phyloP scores from a whole-genome alignment of 1,140 invertebrate genomes.

The Caerostris darwini region DNA sequence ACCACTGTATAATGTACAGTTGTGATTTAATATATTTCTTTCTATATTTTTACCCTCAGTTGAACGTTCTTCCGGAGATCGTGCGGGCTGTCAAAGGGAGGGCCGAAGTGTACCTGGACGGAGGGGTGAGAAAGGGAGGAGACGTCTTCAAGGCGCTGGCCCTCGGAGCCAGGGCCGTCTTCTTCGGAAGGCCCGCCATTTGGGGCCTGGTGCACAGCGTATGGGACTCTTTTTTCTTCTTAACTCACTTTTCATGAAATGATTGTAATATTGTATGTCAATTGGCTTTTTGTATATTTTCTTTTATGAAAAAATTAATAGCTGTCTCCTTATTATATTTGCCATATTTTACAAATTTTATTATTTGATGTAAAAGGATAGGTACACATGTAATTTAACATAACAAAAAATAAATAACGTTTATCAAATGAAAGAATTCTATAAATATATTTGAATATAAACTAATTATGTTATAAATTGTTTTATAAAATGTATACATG shows the following conservation, averaged over 20 bases:
- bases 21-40: not conserved
- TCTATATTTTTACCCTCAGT: constrained; percentile 83
- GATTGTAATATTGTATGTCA: not conserved
- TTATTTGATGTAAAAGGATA: no score
- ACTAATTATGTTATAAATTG: no score
- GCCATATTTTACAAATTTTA: no score
- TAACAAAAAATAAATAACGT: no score
- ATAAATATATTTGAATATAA: no score
- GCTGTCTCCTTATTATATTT: no score
- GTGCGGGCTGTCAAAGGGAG: constrained; percentile 88
- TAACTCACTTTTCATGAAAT: not conserved
- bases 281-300: not conserved
- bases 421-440: no score
- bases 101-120: constrained; percentile 93
- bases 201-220: constrained; percentile 90
- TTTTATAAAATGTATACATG: no score
- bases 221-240: constrained; percentile 50
- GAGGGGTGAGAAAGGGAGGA: constrained; percentile 92
- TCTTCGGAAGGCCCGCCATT: constrained; percentile 92
- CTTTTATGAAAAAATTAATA: no score
- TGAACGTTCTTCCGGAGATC: constrained; percentile 93
- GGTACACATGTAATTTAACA: no score
- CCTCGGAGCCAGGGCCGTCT: constrained; percentile 92
- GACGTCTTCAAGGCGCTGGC: constrained; percentile 96
- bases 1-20: not conserved